phyloP scores from a whole-genome alignment of 2,888 invertebrate species.

The Thalpophila matura region DNA sequence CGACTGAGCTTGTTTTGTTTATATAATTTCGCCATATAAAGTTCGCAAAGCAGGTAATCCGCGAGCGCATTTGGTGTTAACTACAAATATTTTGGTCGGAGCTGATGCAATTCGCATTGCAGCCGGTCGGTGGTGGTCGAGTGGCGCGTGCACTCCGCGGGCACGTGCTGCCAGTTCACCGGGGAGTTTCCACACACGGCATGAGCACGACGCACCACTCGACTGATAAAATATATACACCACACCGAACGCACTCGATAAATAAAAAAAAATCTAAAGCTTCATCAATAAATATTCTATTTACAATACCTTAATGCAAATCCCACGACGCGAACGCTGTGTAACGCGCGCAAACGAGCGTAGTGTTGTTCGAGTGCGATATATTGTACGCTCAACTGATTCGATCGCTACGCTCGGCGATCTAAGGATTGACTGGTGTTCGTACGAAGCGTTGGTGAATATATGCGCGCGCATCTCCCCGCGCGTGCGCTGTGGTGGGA shows the following conservation, averaged over 20 bases:
- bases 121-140: conserved; percentile 66
- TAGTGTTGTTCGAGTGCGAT: conserved; percentile 66
- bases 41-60: conserved; percentile 73
- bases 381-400: conserved; percentile 63
- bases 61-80: conserved; percentile 66
- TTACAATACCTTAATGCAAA: conserved; percentile 73
- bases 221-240: conserved; percentile 57
- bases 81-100: conserved; percentile 65
- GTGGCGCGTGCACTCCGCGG: conserved; percentile 69
- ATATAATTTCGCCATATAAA: conserved; percentile 63
- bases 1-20: conserved; percentile 48
- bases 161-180: conserved; percentile 72
- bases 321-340: conserved; percentile 64
- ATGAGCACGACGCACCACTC: conserved; percentile 58
- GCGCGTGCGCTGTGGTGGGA: conserved; percentile 85
- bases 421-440: conserved; percentile 84
- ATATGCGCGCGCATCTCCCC: conserved; percentile 88
- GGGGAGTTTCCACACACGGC: conserved; percentile 77
- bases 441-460: conserved; percentile 78
- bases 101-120: conserved; percentile 79
- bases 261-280: conserved; percentile 31
- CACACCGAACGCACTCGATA: conserved; percentile 59
- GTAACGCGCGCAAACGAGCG: conserved; percentile 71
- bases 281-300: conserved; percentile 53
- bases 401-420: conserved; percentile 75